Evolutionary conservation across 2,797 vertebrate species (phyloP).

Genomic region (Sebastes cheni): DNA sequence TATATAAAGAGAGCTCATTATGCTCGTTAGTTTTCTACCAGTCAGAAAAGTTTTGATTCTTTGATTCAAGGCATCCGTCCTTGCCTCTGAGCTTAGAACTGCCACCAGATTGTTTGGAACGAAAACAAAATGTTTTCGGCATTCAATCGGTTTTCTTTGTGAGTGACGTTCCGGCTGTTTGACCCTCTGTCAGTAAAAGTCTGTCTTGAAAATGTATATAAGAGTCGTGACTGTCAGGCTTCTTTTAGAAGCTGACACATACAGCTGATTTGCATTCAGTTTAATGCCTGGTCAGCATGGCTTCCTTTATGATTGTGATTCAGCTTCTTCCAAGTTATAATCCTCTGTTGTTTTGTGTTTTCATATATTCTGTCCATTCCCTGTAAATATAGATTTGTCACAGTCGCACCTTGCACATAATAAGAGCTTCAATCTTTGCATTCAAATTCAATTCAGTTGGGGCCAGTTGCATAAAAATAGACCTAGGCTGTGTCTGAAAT

Average conservation of each 20-base stretch:
- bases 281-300: not conserved
- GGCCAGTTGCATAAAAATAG: too few relatives aligned
- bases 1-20: not conserved
- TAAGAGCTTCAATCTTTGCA: not conserved
- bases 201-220: not conserved
- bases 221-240: not conserved
- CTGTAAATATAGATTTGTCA: not conserved
- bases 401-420: not conserved
- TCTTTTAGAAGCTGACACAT: not conserved
- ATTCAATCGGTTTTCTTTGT: not conserved
- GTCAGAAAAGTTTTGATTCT: not conserved
- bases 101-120: not conserved
- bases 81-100: not conserved
- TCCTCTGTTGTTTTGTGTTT: not conserved
- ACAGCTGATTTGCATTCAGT: not conserved
- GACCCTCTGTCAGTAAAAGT: not conserved
- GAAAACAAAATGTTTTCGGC: not conserved
- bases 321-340: not conserved
- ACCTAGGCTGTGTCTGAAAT: too few relatives aligned
- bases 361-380: not conserved
- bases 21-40: not conserved
- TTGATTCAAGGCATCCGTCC: not conserved
- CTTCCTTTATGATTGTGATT: slow-evolving; percentile 5
- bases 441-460: not conserved
- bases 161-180: not conserved